A percentile compares a stretch with the other conserved stretches of the same genome.
phyloP scores from a whole-genome alignment of 2,888 invertebrate species.

The Xylota segnis region DNA sequence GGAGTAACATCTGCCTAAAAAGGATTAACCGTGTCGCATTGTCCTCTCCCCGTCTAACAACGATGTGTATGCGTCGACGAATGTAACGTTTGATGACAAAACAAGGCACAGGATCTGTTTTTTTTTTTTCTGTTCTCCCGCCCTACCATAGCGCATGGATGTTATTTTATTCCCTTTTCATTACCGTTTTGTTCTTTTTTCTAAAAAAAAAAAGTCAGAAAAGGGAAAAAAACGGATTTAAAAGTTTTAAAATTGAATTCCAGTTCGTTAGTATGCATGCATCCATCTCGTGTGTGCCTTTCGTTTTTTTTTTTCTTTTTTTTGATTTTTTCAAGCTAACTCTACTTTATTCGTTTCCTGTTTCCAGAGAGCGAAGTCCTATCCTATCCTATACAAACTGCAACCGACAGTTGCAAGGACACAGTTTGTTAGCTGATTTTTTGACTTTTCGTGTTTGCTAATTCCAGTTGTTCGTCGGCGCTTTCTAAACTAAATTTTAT shows the following conservation, averaged over 20 bases:
- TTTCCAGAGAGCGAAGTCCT: conserved; percentile 7
- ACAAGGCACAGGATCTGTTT: not conserved
- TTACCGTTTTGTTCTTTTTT: not conserved
- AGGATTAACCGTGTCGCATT: not conserved
- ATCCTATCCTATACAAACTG: conserved; percentile 51
- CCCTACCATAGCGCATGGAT: not conserved
- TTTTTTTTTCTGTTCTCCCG: not conserved
- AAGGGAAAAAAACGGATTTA: conserved; percentile 32
- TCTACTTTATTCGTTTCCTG: conserved; percentile 11
- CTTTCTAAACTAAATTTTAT: conserved; percentile 70
- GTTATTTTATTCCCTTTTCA: not conserved
- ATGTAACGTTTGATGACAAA: conserved; percentile 5
- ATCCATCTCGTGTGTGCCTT: conserved; percentile 28
- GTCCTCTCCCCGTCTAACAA: not conserved
- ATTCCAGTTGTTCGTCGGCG: conserved; percentile 63
- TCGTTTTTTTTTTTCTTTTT: conserved; percentile 12
- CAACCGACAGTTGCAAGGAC: conserved; percentile 66
- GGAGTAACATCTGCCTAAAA: not conserved
- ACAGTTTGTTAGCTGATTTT: conserved; percentile 66
- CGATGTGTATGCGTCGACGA: not conserved
- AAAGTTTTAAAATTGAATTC: conserved; percentile 65
- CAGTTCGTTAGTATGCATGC: conserved; percentile 58
- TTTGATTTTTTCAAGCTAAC: conserved; percentile 1
- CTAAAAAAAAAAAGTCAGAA: too few relatives aligned
- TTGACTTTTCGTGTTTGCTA: conserved; percentile 70